phyloP scores from a whole-genome alignment of 2,888 invertebrate species.

The Mythimna impura region DNA sequence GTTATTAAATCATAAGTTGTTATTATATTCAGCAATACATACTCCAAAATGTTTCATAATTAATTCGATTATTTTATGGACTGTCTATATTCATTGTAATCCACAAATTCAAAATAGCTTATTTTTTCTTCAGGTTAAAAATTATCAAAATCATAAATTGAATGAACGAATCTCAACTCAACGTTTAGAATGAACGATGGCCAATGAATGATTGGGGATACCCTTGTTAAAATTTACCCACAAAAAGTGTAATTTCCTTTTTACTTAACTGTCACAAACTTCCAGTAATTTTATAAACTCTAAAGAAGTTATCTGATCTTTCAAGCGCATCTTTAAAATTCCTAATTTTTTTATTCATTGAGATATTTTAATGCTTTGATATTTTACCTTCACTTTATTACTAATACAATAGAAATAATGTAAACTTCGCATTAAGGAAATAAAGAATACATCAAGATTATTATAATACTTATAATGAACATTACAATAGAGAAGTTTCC shows the following conservation, averaged over 20 bases:
- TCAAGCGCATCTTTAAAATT: too few relatives aligned
- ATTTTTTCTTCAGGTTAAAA: not conserved
- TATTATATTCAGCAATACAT: not conserved
- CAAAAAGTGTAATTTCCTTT: conserved; percentile 12
- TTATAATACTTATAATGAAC: too few relatives aligned
- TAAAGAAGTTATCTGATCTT: too few relatives aligned
- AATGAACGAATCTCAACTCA: conserved; percentile 61
- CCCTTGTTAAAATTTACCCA: conserved; percentile 45
- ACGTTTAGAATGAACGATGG: conserved; percentile 58
- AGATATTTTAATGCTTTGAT: too few relatives aligned
- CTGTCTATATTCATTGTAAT: not conserved
- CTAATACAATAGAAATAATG: too few relatives aligned
- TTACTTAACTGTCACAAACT: not conserved
- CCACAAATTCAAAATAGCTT: not conserved
- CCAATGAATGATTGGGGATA: conserved; percentile 66
- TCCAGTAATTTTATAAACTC: not conserved
- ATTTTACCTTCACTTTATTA: too few relatives aligned
- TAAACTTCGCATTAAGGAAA: too few relatives aligned
- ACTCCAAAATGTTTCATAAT: not conserved
- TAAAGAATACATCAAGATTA: too few relatives aligned
- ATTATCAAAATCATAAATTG: conserved; percentile 54
- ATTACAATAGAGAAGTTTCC: too few relatives aligned
- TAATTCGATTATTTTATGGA: not conserved
- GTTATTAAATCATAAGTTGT: not conserved
- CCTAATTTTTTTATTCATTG: too few relatives aligned